Percentiles rank a stretch among this genome's conserved stretches.
These are phyloP conservation scores for Hetaerina titia DNA, from an alignment of 2,888 invertebrate species.

Conservation along the genomic window DNA sequence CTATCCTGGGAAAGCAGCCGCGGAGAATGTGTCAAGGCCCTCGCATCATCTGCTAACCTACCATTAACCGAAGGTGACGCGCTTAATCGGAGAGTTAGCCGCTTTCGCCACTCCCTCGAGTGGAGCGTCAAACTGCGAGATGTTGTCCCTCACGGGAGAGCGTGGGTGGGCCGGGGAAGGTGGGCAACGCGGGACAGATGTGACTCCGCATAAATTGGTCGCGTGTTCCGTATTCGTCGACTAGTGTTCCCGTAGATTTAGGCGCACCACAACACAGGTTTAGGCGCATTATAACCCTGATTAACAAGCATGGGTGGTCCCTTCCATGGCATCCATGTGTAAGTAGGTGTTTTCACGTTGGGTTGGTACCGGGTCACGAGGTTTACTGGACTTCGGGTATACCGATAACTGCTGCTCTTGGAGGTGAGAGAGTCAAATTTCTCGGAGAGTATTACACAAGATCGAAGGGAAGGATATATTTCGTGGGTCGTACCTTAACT, in stretches of 20 bases:
- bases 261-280: background rate
- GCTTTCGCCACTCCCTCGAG: background rate
- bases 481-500: too few species aligned
- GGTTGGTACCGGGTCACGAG: background rate
- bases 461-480: too few species aligned
- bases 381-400: background rate
- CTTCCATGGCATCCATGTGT: background rate
- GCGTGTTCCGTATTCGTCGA: background rate
- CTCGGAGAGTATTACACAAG: too few species aligned
- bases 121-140: background rate
- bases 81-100: background rate
- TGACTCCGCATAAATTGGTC: background rate
- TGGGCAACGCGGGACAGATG: background rate
- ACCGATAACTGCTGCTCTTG: background rate
- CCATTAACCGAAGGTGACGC: background rate
- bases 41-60: conserved; percentile 9
- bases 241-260: background rate
- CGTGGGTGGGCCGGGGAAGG: background rate
- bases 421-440: background rate
- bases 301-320: background rate
- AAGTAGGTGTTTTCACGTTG: background rate
- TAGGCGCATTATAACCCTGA: background rate
- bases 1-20: background rate
- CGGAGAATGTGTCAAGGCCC: background rate
- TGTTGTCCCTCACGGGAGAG: background rate